Evolutionary conservation across 2,797 vertebrate species (phyloP), one percentile per base, ranked within the genome.

Genomic region (Micromesistius poutassou): DNA sequence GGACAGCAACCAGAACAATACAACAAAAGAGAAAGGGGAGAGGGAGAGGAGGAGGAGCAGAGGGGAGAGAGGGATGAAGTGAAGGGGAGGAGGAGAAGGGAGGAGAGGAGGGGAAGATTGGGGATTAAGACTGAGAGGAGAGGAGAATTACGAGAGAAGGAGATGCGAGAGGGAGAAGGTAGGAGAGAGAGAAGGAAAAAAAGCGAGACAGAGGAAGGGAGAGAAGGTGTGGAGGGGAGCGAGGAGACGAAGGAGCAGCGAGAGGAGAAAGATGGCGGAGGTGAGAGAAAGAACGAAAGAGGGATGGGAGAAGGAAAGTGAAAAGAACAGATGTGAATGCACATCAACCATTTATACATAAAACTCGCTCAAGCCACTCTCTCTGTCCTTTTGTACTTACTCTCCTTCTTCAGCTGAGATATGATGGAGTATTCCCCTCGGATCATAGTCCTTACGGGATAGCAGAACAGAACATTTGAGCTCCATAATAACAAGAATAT

Each of bases 371-470:
- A 31, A 72, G 13, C 71, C 72, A 38, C 12, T n/a, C 19, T 73
- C 12, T 73, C 22, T 22, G 33, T n/a, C 31, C 10, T 72, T 0
- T 66, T 46, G 35, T 55, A 95, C 96, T 96, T 94, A 99, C 98
- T 94, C 88, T 96, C 95, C 77, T 87, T 88, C 87, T 96, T 98
- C 82, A 99, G 89, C 83, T 98, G 97, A 50, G 94, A 93, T 88
- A 99, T 95, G 88, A 99, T 99, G n/a, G 98, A 99, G 90, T 96
- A 88, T 50, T 99, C 97, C 85, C 98, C 98, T 90, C 97, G 93
- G 90, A 95, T 97, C 94, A 99, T 99, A 68, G 98, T 99, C 89
- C 98, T 99, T 87, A 66, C 70, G 70, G 82, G 68, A 31, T 8
- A 31, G 68, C 25, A 71, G 16, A 71, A 71, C n/a, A 68, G n/a